Conservation (phyloP, 2,797 vertebrate species). For the Melanitta fusca region DNA sequence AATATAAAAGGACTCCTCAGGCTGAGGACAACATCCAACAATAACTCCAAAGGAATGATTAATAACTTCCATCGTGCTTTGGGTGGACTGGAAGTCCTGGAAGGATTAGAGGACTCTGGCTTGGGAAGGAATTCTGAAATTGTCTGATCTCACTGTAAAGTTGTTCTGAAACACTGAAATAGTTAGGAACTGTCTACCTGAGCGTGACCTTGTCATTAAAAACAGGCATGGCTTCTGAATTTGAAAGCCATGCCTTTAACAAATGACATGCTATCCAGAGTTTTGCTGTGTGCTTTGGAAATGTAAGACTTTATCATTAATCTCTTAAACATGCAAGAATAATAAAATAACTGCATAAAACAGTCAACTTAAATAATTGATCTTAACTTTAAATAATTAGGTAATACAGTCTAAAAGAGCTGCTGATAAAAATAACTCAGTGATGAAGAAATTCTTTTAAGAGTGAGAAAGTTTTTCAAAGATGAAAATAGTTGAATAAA, state of each 20-base stretch:
- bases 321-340: not conserved
- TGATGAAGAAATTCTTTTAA: not conserved
- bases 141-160: not conserved
- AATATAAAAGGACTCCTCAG: not conserved
- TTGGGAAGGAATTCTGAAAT: not conserved
- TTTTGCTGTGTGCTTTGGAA: not conserved
- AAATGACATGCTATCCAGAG: not conserved
- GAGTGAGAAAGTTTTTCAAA: not conserved
- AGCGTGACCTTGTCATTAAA: not conserved
- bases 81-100: not conserved
- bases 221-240: fast-evolving
- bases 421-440: not conserved
- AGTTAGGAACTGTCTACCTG: not conserved
- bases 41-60: not conserved
- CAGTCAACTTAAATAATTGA: not conserved
- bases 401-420: not conserved
- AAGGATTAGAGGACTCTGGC: not conserved
- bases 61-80: not conserved
- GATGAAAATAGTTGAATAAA: not conserved
- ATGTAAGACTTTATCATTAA: not conserved
- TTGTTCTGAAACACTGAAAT: not conserved
- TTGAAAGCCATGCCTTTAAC: not conserved
- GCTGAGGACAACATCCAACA: not conserved
- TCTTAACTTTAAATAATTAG: not conserved
- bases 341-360: not conserved